Base-by-base conservation (phyloP, 2,797 vertebrate species). In the Poeciliopsis presidionis region DNA sequence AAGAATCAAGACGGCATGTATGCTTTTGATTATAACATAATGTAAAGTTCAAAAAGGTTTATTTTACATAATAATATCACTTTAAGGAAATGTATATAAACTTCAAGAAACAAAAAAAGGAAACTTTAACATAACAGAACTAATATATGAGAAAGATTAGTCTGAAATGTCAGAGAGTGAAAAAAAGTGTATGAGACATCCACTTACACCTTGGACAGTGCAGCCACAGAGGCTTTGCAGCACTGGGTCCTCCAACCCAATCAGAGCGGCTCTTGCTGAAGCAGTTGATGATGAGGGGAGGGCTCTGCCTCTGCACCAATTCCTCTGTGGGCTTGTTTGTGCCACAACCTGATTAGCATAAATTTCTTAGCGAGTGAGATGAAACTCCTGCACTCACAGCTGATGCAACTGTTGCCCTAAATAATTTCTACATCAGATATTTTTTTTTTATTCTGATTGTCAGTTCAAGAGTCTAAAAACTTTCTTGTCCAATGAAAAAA, bases 271-370 rank as follows among this genome's bases (percentile, higher is more conserved):
- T 75, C 76, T 73, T 77, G 78, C 77, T 83, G 67, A 75, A 70
- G 73, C 7, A 13, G 41, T 45, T 57, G 82, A 85, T 84, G 81
- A 82, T 33, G 59, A 63, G 16, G 81, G 82, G 79, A 59, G 49
- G 80, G 75, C 83, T 84, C 73, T 83, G 78, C 84, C 75, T 70
- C 55, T 84, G 78, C 81, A 43, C 36, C 41, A 77, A 81, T 84
- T 79, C 79, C 78, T 85, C 84, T 73, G 73, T 83, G 83, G 36
- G 70, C 81, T 84, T 89, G 79, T 89, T 89, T 86, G 61, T 84
- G 80, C 82, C 78, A 79, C 75, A 87, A 78, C 63, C 78, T 82
- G 46, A 91, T 88, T 76, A 81, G 74, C 76, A 87, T 81, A 81
- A 39, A 84, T 81, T 81, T 83, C 65, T 80, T 51, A 74, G 81